Evolutionary conservation across 2,113 vertebrate species (phyloP).

Genomic region (Brachirus orientalis): DNA sequence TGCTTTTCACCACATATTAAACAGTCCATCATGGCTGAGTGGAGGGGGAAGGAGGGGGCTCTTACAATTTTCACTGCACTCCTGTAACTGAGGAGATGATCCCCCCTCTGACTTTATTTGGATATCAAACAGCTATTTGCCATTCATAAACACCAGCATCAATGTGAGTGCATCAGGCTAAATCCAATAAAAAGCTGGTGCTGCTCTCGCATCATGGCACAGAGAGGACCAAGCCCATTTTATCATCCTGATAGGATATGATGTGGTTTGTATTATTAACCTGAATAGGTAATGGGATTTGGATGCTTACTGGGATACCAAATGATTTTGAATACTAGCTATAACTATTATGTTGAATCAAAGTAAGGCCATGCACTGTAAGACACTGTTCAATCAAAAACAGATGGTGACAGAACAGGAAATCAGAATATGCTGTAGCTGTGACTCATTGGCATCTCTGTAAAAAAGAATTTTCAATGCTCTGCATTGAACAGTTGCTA

Average conservation of each 20-base stretch:
- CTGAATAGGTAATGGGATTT: constrained; percentile 69
- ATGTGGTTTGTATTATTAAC: constrained; percentile 71
- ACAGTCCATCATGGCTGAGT: constrained; percentile 80
- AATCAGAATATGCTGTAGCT: constrained; percentile 51
- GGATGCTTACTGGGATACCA: constrained; percentile 60
- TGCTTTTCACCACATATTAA: constrained; percentile 77
- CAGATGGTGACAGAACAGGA: constrained; percentile 60
- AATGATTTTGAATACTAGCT: constrained; percentile 51
- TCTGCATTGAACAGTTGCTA: constrained; percentile 48
- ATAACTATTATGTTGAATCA: constrained; percentile 51
- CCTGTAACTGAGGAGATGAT: constrained; percentile 53
- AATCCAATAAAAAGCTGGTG: constrained; percentile 66
- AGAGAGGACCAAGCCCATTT: constrained; percentile 53
- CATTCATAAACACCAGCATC: constrained; percentile 68
- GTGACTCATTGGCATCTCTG: constrained; percentile 62
- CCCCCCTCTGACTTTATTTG: constrained; percentile 63
- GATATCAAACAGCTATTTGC: constrained; percentile 77
- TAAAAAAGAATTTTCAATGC: constrained; percentile 45
- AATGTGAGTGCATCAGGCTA: constrained; percentile 54
- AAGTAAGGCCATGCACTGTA: constrained; percentile 37
- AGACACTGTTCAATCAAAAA: constrained; percentile 56
- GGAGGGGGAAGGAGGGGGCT: constrained; percentile 24
- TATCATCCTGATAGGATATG: constrained; percentile 72
- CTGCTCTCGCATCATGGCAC: constrained; percentile 45
- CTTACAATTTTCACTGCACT: constrained; percentile 56